A percentile compares a stretch with the other conserved stretches of the same genome.
phyloP scores from a whole-genome alignment of 2,888 invertebrate species.

The Camponotus fellah region DNA sequence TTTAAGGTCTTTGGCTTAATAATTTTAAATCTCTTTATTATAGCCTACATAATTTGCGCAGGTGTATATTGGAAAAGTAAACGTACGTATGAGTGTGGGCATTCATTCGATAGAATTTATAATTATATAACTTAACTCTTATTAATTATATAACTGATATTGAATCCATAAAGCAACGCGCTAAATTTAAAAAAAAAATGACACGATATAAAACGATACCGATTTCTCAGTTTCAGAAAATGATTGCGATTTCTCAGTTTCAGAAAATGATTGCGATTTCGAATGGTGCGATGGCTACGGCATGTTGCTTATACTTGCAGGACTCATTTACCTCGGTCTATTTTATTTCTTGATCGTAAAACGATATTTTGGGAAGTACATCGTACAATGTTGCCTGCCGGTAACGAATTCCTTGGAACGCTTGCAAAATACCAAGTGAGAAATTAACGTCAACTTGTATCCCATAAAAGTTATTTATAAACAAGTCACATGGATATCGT shows the following conservation, averaged over 20 bases:
- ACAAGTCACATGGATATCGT: not conserved
- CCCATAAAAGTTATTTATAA: not conserved
- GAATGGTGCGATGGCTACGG: conserved; percentile 90
- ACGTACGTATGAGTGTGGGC: conserved; percentile 74
- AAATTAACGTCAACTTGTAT: not conserved
- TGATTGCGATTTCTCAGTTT: conserved; percentile 60
- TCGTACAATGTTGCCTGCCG: conserved; percentile 78
- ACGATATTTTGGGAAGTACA: conserved; percentile 86
- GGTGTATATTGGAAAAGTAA: conserved; percentile 78
- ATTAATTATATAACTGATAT: not conserved
- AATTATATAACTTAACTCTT: too few species aligned
- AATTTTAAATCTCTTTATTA: conserved; percentile 72
- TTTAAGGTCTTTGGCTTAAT: conserved; percentile 64
- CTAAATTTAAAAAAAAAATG: not conserved
- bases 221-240: not conserved
- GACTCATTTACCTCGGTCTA: conserved; percentile 88
- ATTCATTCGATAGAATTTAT: conserved; percentile 50
- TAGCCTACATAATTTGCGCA: conserved; percentile 80
- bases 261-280: conserved; percentile 60
- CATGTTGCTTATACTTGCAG: conserved; percentile 89
- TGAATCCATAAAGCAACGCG: not conserved
- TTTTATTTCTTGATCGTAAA: conserved; percentile 90
- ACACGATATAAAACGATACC: not conserved
- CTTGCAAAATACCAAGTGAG: conserved; percentile 52
- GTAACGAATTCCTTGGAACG: conserved; percentile 47